phyloP scores from a whole-genome alignment of 1,140 invertebrate species.

The Trichonephila inaurata region DNA sequence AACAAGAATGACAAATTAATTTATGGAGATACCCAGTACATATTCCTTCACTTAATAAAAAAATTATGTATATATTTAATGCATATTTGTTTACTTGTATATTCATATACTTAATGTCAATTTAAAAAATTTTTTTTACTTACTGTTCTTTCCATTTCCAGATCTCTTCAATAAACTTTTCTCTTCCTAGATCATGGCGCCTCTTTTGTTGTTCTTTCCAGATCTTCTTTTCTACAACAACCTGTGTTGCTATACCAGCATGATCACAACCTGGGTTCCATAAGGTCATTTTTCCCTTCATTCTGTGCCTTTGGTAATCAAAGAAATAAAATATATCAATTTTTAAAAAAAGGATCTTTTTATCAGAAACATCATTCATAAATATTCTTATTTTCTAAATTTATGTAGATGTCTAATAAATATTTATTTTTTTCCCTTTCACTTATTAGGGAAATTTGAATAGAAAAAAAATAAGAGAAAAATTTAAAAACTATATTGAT shows the following conservation, averaged over 20 bases:
- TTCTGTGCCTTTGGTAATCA: slow-evolving; percentile 85
- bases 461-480: too few species aligned
- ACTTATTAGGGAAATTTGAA: too few species aligned
- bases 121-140: neutral
- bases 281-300: slow-evolving; percentile 93
- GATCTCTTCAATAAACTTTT: slow-evolving; percentile 95
- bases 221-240: slow-evolving; percentile 95
- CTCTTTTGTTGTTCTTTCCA: slow-evolving; percentile 95
- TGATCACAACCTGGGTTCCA: slow-evolving; percentile 99
- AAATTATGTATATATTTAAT: neutral
- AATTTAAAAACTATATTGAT: too few species aligned
- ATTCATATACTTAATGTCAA: neutral
- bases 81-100: neutral
- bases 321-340: neutral
- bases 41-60: neutral
- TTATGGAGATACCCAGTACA: too few species aligned
- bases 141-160: slow-evolving; percentile 98
- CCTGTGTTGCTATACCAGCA: slow-evolving; percentile 99
- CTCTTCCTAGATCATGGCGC: slow-evolving; percentile 96
- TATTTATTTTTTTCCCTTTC: too few species aligned
- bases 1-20: too few species aligned
- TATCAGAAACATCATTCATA: too few species aligned
- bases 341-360: too few species aligned
- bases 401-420: too few species aligned
- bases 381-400: too few species aligned